Evolutionary conservation across 2,888 invertebrate species (phyloP), one percentile per base, ranked within the genome.

Genomic region (Ectemnius cavifrons): DNA sequence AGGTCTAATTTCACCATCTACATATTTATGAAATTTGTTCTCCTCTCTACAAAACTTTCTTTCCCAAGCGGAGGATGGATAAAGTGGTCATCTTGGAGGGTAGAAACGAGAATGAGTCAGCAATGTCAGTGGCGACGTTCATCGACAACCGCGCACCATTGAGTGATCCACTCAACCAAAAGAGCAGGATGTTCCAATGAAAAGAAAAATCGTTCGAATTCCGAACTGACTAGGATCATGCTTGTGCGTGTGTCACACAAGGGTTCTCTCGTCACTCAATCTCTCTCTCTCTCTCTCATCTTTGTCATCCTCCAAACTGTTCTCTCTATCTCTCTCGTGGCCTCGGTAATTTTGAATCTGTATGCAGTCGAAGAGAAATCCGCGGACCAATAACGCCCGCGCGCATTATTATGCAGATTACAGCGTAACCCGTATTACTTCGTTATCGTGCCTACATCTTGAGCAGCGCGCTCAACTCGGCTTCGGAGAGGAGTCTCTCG

Each of bases 391-490:
- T 89, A 89, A 88, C 86, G 85, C 83, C 73, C 80, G 80, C 80
- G 37, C 37, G 86, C 83, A 89, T 90, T 90, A 90, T 90, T 88
- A 90, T 90, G 90, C 88, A 90, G 87, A 90, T 90, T 90, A 87
- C 85, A 85, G 83, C 81, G 88, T 88, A 90, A 88, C 88, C 87
- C 85, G 87, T 89, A 90, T 90, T 89, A 89, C 89, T 89, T 89
- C 87, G 87, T 88, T 90, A 90, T 90, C 89, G 79, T 83, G 78
- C 85, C 84, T 82, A 86, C 87, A 88, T 88, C 88, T 88, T 85
- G 85, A 89, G 85, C 87, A 85, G 77, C 80, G 16, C 57, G 57
- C 78, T 65, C 60, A 70, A 27, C 58, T 67, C 67, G 64, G 64
- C 58, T 59, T 67, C 49, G 62, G 69, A 73, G 79, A 77, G 79